Base-by-base conservation (phyloP, 2,888 invertebrate genomes). In the Napeogenes inachia region DNA sequence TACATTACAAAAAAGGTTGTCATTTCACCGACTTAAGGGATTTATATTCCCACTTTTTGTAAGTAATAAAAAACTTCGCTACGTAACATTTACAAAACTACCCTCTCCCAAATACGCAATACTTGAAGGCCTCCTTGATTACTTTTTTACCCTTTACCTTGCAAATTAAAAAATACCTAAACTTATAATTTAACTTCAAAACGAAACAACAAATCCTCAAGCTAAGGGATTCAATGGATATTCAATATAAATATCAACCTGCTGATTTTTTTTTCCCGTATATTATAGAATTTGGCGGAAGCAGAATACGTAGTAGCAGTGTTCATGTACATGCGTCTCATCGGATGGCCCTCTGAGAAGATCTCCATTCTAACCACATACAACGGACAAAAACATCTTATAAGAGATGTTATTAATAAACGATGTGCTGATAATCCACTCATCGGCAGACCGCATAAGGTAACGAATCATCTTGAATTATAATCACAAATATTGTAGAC, bases 351-450 rank as follows among this genome's bases (percentile, higher is more conserved):
- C 0, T 96, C 99, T 0, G 95, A 97, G 65, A 97, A 98, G 85
- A 98, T 99, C 71, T 98, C 99, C 38, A 98, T 99, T 73, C 91
- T 99, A 56, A 99, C 99, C 1, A 99, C 99, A 0, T 99, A 99
- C 85, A 99, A 99, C 83, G 99, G 99, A 0, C 99, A 99, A 85
- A 99, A 99, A 80, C 98, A 99, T 85, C 92, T 99, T 59, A 96
- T 99, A 54, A 92, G 99, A 2, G 99, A 99, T 84, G 98, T 99
- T 5, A 95, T 99, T 63, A 95, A 97, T 80, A 94, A 95, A 50
- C 92, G 99, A 59, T 99, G 99, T 84, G 97, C 97, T 0, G 95
- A 94, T 66, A 99, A 99, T 91, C 97, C 98, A 0, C 92, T 99
- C 59, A 98, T 99, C 72, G 99, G 99, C 21, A 91, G 94, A 75